These are phyloP conservation scores for Helicolenus hilgendorfi DNA, from an alignment of 2,797 vertebrate species.

Conservation along the genomic window DNA sequence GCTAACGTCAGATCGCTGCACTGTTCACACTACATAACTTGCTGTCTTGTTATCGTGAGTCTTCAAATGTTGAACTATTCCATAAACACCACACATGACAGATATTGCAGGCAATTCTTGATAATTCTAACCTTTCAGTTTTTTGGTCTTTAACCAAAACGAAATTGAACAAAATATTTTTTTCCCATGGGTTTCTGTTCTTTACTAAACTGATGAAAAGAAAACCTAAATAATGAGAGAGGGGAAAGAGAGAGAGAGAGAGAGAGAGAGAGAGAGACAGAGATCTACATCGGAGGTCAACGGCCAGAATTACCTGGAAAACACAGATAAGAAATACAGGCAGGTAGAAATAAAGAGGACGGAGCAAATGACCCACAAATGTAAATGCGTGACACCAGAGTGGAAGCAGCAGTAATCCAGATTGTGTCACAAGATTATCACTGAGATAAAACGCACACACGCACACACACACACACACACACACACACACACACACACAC, in stretches of 20 bases:
- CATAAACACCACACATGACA: too few species aligned
- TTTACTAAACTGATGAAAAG: background rate
- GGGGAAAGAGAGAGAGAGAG: background rate
- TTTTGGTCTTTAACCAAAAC: too few species aligned
- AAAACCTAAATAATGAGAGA: background rate
- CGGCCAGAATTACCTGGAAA: background rate
- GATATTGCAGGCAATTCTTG: too few species aligned
- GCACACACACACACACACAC: background rate
- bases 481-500: background rate
- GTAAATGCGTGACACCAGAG: conserved; percentile 13
- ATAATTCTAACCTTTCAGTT: too few species aligned
- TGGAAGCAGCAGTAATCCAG: conserved; percentile 35
- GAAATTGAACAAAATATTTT: too few species aligned
- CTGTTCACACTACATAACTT: too few species aligned
- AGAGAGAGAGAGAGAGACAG: too few species aligned
- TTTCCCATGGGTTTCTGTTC: background rate
- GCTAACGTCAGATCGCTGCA: too few species aligned
- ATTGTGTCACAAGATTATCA: conserved; percentile 44
- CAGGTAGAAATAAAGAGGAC: background rate
- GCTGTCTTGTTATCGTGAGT: too few species aligned
- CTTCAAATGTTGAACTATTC: too few species aligned
- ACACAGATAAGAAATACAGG: background rate
- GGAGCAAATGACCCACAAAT: conserved; percentile 9
- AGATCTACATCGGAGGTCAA: background rate
- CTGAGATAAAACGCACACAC: background rate